Base-by-base conservation (phyloP, 2,888 invertebrate genomes). In the Cataglyphis albicans region DNA sequence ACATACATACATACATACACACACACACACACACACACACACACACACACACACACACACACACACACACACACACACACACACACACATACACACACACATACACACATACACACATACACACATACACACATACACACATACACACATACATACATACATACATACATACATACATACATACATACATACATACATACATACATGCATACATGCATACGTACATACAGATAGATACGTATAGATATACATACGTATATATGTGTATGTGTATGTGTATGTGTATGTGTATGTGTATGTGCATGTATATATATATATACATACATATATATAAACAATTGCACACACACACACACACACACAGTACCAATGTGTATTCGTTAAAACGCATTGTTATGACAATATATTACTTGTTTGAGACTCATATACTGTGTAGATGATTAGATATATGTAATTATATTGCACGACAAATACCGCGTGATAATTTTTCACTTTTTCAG, bases 401-500 rank as follows among this genome's bases (percentile, higher is more conserved):
- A 52, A 52, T 52, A 52, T 52, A 52, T 52, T 74, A 74, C 15
- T 81, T 55, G 25, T 64, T 81, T 63, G n/a, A 48, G 48, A 48
- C 32, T 81, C 52, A 75, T 55, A 57, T 73, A 83, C 64, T 82
- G 67, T 64, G 67, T 65, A 65, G 25, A 44, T 64, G 25, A 52
- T 82, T 76, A 67, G 52, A 21, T 70, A 82, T 57, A 64, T 15
- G 32, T 68, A 63, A 72, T 65, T 68, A 73, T 86, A 88, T 86
- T 86, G 89, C 84, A 86, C 85, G 83, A 82, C 64, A 63, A 41
- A 70, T 57, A 70, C 35, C 72, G 72, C 84, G 74, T 73, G 63
- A 81, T 84, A 87, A 89, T 83, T 87, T 85, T 86, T 68, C 59
- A 81, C 76, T 57, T 86, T 85, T 86, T 72, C 63, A 81, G 78